These are phyloP conservation scores for Zingel zingel DNA, from an alignment of 2,113 vertebrate genomes.

Conservation along the genomic window DNA sequence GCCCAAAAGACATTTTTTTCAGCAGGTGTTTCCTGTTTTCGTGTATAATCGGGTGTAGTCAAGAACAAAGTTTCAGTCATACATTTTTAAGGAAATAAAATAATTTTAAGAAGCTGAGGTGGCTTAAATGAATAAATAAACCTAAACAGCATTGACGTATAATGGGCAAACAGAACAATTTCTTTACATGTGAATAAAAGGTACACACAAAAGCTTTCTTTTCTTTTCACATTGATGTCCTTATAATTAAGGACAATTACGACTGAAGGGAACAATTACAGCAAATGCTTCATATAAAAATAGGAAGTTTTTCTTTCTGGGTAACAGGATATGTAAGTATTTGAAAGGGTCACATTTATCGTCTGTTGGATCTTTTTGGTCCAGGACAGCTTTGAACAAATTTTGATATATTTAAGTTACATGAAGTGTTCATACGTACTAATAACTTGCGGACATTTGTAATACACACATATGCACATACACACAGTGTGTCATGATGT, in stretches of 20 bases:
- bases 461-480: slow-evolving; percentile 10
- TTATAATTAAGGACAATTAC: slow-evolving; percentile 4
- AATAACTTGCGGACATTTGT: neutral
- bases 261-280: neutral
- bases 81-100: neutral
- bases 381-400: neutral
- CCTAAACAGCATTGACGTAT: neutral
- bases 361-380: neutral
- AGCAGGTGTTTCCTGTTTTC: neutral
- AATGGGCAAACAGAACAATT: neutral
- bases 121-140: neutral
- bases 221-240: slow-evolving; percentile 1
- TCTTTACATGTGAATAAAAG: neutral
- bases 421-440: neutral
- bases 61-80: neutral
- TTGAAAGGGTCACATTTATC: slow-evolving; percentile 35
- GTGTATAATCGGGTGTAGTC: neutral
- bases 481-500: slow-evolving; percentile 10
- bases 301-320: neutral
- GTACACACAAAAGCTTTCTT: neutral
- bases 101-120: neutral
- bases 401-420: neutral
- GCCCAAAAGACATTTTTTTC: slow-evolving; percentile 10
- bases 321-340: slow-evolving; percentile 21
- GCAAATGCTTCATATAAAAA: neutral